Percentiles rank a stretch among this genome's conserved stretches.
phyloP scores from a whole-genome alignment of 1,140 invertebrate genomes.

The Vanessa atalanta region DNA sequence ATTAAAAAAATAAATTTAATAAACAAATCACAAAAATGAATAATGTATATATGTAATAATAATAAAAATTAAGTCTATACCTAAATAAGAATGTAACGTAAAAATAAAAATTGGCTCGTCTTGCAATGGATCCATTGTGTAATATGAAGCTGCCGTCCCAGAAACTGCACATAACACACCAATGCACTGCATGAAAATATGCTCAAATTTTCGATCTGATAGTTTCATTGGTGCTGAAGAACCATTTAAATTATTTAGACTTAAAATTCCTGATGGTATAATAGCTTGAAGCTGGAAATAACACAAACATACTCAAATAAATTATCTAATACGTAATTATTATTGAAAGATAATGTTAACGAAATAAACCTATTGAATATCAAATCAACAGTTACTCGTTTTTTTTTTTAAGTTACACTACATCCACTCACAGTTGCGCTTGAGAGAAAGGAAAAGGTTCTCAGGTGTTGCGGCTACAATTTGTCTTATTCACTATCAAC shows the following conservation, averaged over 20 bases:
- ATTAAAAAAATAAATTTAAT: background rate
- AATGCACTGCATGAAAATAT: slow-evolving; percentile 43
- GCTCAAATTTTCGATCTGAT: slow-evolving; percentile 44
- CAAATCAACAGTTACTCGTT: background rate
- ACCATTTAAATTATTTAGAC: slow-evolving; percentile 47
- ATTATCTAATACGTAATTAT: no score
- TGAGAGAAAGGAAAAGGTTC: no score
- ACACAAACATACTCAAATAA: slow-evolving; percentile 6
- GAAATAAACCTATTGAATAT: background rate
- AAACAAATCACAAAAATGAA: background rate
- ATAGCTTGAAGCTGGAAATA: slow-evolving; percentile 53
- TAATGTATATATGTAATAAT: background rate
- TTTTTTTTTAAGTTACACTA: background rate
- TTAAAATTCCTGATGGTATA: slow-evolving; percentile 50
- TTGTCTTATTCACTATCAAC: no score
- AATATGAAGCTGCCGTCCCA: slow-evolving; percentile 24
- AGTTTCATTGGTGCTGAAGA: slow-evolving; percentile 41
- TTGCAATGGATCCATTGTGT: no score
- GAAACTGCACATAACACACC: slow-evolving; percentile 28
- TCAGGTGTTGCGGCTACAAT: no score
- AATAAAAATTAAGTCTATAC: background rate
- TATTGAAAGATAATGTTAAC: no score
- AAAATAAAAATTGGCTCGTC: slow-evolving; percentile 13
- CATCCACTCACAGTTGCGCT: no score
- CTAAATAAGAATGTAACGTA: slow-evolving; percentile 20